These are phyloP conservation scores for Archocentrus centrarchus DNA, from an alignment of 2,113 vertebrate species.

Conservation along the genomic window DNA sequence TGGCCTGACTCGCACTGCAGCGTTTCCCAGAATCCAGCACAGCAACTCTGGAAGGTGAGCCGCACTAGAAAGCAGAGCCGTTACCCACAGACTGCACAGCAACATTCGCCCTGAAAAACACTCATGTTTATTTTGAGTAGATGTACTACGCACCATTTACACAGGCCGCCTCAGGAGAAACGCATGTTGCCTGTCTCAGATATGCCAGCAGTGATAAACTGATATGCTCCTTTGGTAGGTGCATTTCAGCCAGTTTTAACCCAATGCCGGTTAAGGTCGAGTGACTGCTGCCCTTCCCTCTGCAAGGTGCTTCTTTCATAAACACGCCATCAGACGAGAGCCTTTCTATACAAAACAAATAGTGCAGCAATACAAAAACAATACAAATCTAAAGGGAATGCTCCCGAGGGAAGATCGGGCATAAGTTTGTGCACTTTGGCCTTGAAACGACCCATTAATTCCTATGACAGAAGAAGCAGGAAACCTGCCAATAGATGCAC, in stretches of 20 bases:
- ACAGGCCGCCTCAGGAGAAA: background rate
- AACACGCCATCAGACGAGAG: background rate
- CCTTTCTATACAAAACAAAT: conserved; percentile 13
- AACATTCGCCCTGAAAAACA: background rate
- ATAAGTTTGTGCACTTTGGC: conserved; percentile 22
- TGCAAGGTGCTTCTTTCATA: background rate
- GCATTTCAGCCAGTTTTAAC: background rate
- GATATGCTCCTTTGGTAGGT: background rate
- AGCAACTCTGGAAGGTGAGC: background rate
- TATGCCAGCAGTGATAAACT: background rate
- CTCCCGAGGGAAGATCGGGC: background rate
- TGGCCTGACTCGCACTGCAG: conserved; percentile 36
- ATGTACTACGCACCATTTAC: background rate
- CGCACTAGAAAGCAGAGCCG: background rate
- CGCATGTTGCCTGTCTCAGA: background rate
- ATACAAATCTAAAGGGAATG: conserved; percentile 17
- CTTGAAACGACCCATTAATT: conserved; percentile 23
- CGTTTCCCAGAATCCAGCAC: conserved; percentile 49
- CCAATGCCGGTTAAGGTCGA: background rate
- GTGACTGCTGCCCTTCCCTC: background rate
- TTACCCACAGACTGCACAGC: background rate
- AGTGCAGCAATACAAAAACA: conserved; percentile 12
- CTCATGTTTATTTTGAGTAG: background rate
- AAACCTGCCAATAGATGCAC: conserved; percentile 13
- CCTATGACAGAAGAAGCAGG: background rate